Percentiles rank a stretch among this genome's conserved stretches.
phyloP scores from a whole-genome alignment of 2,113 vertebrate species.

The Lutjanus erythropterus region DNA sequence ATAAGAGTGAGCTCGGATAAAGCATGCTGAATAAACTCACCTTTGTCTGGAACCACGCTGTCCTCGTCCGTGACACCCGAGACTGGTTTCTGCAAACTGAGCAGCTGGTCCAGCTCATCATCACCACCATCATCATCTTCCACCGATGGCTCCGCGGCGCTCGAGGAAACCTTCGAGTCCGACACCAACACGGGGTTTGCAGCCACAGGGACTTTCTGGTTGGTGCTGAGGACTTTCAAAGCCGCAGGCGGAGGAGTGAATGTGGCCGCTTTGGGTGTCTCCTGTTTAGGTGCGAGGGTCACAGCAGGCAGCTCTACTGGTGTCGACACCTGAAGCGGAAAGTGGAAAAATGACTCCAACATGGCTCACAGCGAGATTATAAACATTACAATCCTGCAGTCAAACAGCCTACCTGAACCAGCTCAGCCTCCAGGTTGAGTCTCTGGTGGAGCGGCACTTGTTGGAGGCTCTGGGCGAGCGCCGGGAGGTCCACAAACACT shows the following conservation, averaged over 20 bases:
- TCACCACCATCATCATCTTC: slow-evolving; percentile 83
- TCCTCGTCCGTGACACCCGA: slow-evolving; percentile 51
- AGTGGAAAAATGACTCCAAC: background rate
- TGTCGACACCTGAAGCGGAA: slow-evolving; percentile 80
- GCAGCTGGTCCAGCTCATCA: slow-evolving; percentile 91
- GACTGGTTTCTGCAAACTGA: slow-evolving; percentile 86
- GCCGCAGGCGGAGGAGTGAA: slow-evolving; percentile 62
- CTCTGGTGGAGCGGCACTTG: slow-evolving; percentile 89
- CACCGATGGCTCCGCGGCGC: background rate
- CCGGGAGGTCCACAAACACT: slow-evolving; percentile 87
- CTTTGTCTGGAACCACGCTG: background rate
- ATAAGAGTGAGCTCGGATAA: background rate
- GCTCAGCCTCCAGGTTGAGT: slow-evolving; percentile 89
- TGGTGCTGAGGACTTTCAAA: background rate
- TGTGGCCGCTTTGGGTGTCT: slow-evolving; percentile 48
- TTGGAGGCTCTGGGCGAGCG: slow-evolving; percentile 87
- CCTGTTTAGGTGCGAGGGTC: slow-evolving; percentile 78
- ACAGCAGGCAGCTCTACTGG: slow-evolving; percentile 88
- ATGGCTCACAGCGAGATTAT: background rate
- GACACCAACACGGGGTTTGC: background rate
- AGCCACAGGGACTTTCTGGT: background rate
- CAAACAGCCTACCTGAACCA: slow-evolving; percentile 87
- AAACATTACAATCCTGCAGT: background rate
- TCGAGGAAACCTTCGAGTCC: background rate
- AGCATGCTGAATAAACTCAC: slow-evolving; percentile 48